Conservation (phyloP, 2,797 vertebrate species). For the Anniella stebbinsi region DNA sequence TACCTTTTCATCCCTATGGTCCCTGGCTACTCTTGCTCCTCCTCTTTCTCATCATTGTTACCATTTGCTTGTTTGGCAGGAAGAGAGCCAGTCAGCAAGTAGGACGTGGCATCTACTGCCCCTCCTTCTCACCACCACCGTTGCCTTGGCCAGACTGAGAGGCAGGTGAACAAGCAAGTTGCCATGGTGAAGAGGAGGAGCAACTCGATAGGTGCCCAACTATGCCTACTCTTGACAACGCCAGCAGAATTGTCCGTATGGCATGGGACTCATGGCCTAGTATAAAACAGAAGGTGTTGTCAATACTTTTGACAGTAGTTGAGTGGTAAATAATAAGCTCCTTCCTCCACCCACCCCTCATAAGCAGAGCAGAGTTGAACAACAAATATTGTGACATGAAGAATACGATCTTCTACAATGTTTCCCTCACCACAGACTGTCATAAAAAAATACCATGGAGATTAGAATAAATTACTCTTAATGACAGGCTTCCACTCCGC, state of each 20-base stretch:
- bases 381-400: slow-evolving; percentile 60
- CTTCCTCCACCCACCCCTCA: slow-evolving; percentile 57
- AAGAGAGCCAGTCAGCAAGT: too few species aligned
- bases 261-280: slow-evolving; percentile 41
- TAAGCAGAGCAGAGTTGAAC: slow-evolving; percentile 62
- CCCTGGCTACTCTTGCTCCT: too few species aligned
- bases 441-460: slow-evolving; percentile 58
- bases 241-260: neutral
- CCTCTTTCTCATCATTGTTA: too few species aligned
- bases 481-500: slow-evolving; percentile 63
- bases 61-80: too few species aligned
- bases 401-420: slow-evolving; percentile 59
- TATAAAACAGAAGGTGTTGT: slow-evolving; percentile 63
- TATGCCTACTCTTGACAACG: too few species aligned
- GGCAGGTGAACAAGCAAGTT: too few species aligned
- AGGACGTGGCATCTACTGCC: too few species aligned
- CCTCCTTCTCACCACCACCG: too few species aligned
- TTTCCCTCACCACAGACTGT: slow-evolving; percentile 66
- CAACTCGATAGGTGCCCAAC: too few species aligned
- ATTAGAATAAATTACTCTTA: slow-evolving; percentile 70
- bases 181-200: too few species aligned
- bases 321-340: slow-evolving; percentile 60
- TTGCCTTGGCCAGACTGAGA: too few species aligned
- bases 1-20: too few species aligned
- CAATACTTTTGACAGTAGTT: slow-evolving; percentile 62